phyloP scores from a whole-genome alignment of 1,140 invertebrate genomes.

The Calosoma granatense region DNA sequence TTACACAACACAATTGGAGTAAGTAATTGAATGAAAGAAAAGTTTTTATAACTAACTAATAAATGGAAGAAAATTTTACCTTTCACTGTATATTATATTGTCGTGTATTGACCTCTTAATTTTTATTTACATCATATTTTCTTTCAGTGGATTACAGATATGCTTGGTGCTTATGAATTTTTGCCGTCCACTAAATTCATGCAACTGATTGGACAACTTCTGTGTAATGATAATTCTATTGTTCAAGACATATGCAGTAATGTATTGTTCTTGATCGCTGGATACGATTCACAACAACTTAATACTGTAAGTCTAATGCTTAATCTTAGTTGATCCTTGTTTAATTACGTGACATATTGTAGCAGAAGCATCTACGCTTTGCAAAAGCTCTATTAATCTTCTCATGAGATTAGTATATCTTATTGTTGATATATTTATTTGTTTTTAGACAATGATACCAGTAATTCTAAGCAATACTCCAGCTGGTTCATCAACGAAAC shows the following conservation, averaged over 20 bases:
- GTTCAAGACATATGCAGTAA: conserved; percentile 44
- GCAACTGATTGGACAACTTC: conserved; percentile 36
- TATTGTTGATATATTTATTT: neutral
- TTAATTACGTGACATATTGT: neutral
- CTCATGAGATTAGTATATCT: neutral
- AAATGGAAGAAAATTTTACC: too few species aligned
- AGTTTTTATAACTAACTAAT: conserved; percentile 6
- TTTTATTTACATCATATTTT: too few species aligned
- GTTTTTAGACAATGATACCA: neutral
- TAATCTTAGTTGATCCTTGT: too few species aligned
- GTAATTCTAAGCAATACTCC: conserved; percentile 8
- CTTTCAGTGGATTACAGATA: neutral
- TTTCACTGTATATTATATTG: too few species aligned
- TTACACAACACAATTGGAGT: conserved; percentile 15
- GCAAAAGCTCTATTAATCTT: neutral
- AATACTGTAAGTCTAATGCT: conserved; percentile 26
- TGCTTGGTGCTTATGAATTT: conserved; percentile 37
- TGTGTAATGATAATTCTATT: conserved; percentile 39
- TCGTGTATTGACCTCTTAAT: too few species aligned
- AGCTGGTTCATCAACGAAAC: conserved; percentile 10
- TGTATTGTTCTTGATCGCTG: conserved; percentile 44
- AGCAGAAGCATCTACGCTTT: neutral
- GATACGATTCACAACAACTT: conserved; percentile 40
- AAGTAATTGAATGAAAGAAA: neutral
- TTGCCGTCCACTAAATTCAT: conserved; percentile 41